Conservation (phyloP, 2,888 invertebrate species). For the Antheraea assamensis region DNA sequence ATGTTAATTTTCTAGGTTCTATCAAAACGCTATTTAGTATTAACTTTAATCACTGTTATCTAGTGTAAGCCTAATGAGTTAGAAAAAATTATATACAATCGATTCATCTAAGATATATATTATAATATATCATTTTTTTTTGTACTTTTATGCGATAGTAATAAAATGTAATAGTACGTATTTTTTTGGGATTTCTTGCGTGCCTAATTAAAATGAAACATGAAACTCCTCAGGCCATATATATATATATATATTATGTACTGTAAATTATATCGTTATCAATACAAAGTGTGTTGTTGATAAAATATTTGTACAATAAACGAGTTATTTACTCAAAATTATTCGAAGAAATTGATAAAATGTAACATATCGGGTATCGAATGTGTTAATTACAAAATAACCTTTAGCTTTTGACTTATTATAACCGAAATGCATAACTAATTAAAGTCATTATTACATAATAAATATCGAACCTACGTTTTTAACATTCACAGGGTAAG, state of each 20-base stretch:
- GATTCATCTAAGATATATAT: neutral
- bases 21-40: too few relatives aligned
- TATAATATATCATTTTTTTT: neutral
- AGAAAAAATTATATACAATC: neutral
- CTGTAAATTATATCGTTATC: neutral
- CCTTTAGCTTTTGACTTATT: conserved; percentile 19
- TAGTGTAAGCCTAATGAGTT: neutral
- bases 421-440: neutral
- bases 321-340: neutral
- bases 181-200: neutral
- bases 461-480: neutral
- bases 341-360: conserved; percentile 15
- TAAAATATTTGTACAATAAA: neutral
- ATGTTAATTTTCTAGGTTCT: too few relatives aligned
- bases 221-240: neutral
- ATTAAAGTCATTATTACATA: neutral
- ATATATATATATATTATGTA: neutral
- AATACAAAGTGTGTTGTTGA: neutral
- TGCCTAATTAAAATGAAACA: neutral
- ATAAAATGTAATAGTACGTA: neutral
- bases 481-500: neutral
- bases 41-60: neutral
- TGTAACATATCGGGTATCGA: neutral
- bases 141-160: neutral
- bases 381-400: conserved; percentile 12